Evolutionary conservation across 1,140 invertebrate species (phyloP).

Genomic region (honey bee (Apis mellifera)): Amel_HAv3.1 CM009935.2:1185501-1186000

Average conservation of each 20-base stretch:
- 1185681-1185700: neutral
- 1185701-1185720: too few relatives aligned
- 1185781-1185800: too few relatives aligned
- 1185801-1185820: too few relatives aligned
- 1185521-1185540: slow-evolving; percentile 23
- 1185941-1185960: neutral
- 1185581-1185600: neutral
- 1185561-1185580: slow-evolving; percentile 1
- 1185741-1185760: neutral
- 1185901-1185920: neutral
- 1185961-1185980: too few relatives aligned
- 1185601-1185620: neutral
- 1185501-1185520: neutral
- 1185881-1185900: too few relatives aligned
- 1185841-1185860: too few relatives aligned
- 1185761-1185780: too few relatives aligned
- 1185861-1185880: too few relatives aligned
- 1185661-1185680: neutral
- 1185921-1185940: neutral
- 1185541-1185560: slow-evolving; percentile 17
- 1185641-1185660: neutral
- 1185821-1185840: too few relatives aligned
- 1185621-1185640: neutral
- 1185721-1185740: neutral
- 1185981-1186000: too few relatives aligned